Conservation (phyloP, 2,797 vertebrate genomes). For the Melanotaenia boesemani region DNA sequence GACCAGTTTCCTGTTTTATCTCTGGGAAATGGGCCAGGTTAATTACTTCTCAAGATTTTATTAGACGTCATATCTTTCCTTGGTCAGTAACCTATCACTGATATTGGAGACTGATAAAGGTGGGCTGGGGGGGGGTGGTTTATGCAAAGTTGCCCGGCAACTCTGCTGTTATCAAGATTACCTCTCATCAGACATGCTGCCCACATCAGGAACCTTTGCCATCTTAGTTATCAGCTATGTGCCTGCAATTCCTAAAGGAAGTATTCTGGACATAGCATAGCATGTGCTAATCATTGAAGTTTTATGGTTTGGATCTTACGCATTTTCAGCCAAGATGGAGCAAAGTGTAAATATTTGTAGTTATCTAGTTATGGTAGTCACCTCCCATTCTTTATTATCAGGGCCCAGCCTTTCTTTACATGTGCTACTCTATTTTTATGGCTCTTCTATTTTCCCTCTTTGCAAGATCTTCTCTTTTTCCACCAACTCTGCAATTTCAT, state of each 20-base stretch:
- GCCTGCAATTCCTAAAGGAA: background rate
- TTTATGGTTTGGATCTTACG: slow-evolving; percentile 34
- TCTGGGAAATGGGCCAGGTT: slow-evolving; percentile 29
- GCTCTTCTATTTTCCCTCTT: slow-evolving; percentile 4
- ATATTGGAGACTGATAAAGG: background rate
- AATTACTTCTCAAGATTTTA: slow-evolving; percentile 56
- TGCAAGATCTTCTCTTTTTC: slow-evolving; percentile 14
- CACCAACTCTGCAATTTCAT: background rate
- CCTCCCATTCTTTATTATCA: slow-evolving; percentile 15
- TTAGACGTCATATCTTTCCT: slow-evolving; percentile 29
- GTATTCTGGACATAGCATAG: background rate
- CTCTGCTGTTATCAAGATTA: background rate
- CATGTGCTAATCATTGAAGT: background rate
- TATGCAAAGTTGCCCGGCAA: slow-evolving; percentile 6
- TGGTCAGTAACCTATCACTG: slow-evolving; percentile 22
- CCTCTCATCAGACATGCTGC: background rate
- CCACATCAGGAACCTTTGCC: background rate
- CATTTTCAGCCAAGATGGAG: slow-evolving; percentile 14
- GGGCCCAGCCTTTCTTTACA: slow-evolving; percentile 5
- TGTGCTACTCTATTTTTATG: background rate
- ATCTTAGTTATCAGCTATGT: background rate
- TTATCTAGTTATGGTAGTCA: slow-evolving; percentile 28
- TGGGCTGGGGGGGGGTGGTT: background rate
- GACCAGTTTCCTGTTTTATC: slow-evolving; percentile 61
- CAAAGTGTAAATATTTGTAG: slow-evolving; percentile 42